Evolutionary conservation across 1,140 invertebrate species (phyloP), one percentile per base, ranked within the genome.

Genomic region (Drosophila eugracilis): DNA sequence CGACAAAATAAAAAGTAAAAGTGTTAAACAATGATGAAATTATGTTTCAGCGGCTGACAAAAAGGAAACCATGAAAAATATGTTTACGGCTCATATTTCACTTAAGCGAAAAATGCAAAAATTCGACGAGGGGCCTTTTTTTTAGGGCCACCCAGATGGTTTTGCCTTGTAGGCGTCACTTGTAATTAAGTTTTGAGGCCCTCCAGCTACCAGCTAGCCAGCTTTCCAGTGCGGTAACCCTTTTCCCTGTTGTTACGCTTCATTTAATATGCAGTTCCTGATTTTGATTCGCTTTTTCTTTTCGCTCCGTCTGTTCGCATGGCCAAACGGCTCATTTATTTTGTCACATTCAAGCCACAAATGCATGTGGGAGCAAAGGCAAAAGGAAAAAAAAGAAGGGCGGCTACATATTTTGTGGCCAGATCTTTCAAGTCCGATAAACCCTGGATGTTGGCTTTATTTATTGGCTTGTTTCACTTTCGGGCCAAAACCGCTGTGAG

Each of bases 251-350:
- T 57, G 77, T 70, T 86, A 86, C 80, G 80, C 81, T 85, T 86
- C 80, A 85, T 66, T 85, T 77, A 77, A 80, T 74, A 86, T 85
- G 81, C 80, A 85, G 81, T 85, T 85, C 81, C 81, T 77, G 73
- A 73, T 75, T 66, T 72, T 28, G 44, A 57, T 57, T 54, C 47
- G 48, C 15, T 24, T 72, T 55, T 52, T 24, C 19, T 32, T 49
- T 19, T 39, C 26, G 57, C 34, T 37, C 39, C 22, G 45, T 39
- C 28, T 50, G 69, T 44, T 73, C 57, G 45, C 49, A 44, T 69
- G 67, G 54, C 60, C 60, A 59, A 78, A 74, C 59, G 71, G 80
- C 58, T 84, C 80, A 84, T 86, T 84, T 84, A 80, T 86, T 84
- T 84, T 84, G 81, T 84, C 80, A 80, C 81, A 69, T 80, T 60